Percentiles rank a stretch among this genome's conserved stretches.
phyloP scores from a whole-genome alignment of 2,113 vertebrate genomes.

The Phalacrocorax carbo region DNA sequence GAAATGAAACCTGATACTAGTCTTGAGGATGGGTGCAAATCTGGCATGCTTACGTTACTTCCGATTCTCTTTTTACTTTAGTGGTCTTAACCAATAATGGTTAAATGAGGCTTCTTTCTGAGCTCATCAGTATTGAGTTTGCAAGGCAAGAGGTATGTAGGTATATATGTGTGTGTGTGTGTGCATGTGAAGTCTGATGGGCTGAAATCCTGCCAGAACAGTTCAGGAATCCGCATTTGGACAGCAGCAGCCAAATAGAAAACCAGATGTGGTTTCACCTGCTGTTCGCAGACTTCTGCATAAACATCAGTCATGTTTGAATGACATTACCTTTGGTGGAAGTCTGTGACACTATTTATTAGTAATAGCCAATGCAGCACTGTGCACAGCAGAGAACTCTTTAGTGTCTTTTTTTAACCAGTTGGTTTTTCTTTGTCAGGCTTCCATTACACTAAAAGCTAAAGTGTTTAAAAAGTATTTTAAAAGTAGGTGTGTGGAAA shows the following conservation, averaged over 20 bases:
- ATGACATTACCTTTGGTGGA: not conserved
- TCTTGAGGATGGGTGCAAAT: not conserved
- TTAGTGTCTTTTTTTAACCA: not conserved
- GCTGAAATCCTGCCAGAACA: not conserved
- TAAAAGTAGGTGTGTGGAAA: not conserved
- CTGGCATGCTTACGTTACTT: not conserved
- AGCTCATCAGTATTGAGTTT: not conserved
- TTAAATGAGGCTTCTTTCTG: not conserved
- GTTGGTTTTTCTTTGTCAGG: not conserved
- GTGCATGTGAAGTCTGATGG: not conserved
- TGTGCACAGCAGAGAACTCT: not conserved
- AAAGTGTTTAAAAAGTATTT: not conserved
- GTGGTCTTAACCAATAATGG: not conserved
- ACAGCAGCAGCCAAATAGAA: constrained; percentile 16
- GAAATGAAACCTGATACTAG: not conserved
- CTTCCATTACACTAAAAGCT: not conserved
- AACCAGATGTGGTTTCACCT: not conserved
- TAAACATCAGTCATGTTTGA: not conserved
- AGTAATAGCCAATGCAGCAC: not conserved
- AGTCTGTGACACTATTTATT: not conserved
- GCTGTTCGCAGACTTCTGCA: not conserved
- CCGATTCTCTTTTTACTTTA: not conserved
- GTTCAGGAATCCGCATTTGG: constrained; percentile 52
- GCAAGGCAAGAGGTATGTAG: not conserved
- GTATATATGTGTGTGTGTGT: too few species aligned